Evolutionary conservation across 2,797 vertebrate species (phyloP), one percentile per base, ranked within the genome.

Genomic region (Poeciliopsis paucimaculata): DNA sequence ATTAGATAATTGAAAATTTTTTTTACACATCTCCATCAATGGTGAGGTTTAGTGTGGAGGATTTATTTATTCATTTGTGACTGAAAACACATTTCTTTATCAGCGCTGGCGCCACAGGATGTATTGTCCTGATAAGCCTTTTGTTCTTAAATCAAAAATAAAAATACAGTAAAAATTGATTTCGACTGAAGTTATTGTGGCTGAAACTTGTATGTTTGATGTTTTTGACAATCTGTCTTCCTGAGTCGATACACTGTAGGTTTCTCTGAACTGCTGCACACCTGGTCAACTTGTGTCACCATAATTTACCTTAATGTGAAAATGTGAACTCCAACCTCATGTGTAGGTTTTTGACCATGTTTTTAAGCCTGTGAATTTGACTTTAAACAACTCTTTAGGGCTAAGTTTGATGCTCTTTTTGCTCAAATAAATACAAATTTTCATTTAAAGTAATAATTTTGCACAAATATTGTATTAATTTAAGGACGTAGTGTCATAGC

Each of bases 211-310:
- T 89, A 76, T 92, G 62, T 16, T 71, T 18, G 39, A 92, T 87
- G 81, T 89, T 92, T 91, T 91, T 84, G 88, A 90, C 87, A 94
- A 93, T 95, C 92, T 93, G 94, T 94, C 91, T 95, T 93, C 91
- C 90, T 83, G 68, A 81, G 78, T 64, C 28, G 86, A 90, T 82
- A 85, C 11, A 46, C 79, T 78, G 68, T 84, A 31, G 68, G 57
- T 81, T 84, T 82, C 36, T 80, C n/a, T 41, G 60, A 72, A 76
- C 70, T 11, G 13, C 31, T 70, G 62, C 55, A 12, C 36, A 3
- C 20, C n/a, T 81, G 77, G 71, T 84, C 0, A 57, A 62, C 12
- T 68, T 47, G n/a, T 76, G 31, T 53, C 20, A 73, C 83, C 82
- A 84, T 81, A 83, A 87, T 70, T 73, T 55, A 43, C 23, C 36